Evolutionary conservation across 2,113 vertebrate genomes (phyloP).

Genomic region (Propithecus coquereli): DNA sequence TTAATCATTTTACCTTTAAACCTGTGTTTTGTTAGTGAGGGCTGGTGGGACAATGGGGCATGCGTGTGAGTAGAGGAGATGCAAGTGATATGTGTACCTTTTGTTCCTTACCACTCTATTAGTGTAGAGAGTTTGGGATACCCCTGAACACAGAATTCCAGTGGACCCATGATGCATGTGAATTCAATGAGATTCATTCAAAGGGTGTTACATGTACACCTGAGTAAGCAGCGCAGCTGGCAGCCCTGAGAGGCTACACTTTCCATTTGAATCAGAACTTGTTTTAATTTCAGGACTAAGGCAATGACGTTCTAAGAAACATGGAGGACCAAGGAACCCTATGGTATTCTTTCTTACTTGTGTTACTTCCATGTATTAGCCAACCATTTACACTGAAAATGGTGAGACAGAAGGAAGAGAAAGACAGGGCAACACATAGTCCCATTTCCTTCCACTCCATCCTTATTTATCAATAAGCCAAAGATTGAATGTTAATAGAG

Average conservation of each 20-base stretch:
- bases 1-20: constrained; percentile 18
- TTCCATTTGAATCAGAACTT: not conserved
- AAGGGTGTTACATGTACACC: not conserved
- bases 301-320: not conserved
- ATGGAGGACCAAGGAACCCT: not conserved
- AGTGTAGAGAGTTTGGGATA: not conserved
- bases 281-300: not conserved
- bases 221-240: not conserved
- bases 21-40: not conserved
- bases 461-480: not conserved
- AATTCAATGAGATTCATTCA: not conserved
- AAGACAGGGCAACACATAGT: not conserved
- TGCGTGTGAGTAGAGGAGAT: not conserved
- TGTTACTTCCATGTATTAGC: not conserved
- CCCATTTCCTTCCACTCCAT: not conserved
- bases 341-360: not conserved
- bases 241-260: not conserved
- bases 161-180: not conserved
- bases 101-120: not conserved
- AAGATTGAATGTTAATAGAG: not conserved
- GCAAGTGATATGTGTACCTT: not conserved
- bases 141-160: not conserved
- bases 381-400: not conserved
- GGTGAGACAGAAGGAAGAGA: not conserved
- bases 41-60: not conserved